Evolutionary conservation across 2,888 invertebrate genomes (phyloP).

Genomic region (Aleiodes alternator): DNA sequence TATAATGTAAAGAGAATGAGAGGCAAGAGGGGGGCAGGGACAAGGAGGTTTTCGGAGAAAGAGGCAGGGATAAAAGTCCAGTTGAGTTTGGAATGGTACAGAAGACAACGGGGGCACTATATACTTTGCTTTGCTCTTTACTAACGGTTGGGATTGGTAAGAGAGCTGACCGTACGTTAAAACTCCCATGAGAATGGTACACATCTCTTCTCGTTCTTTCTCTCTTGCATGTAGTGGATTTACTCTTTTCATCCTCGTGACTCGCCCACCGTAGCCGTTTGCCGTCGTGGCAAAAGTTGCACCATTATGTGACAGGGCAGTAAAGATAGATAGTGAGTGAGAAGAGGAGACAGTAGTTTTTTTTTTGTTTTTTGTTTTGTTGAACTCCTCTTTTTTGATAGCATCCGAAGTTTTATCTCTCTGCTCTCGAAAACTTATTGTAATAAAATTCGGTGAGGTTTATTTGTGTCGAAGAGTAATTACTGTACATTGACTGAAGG

Average conservation of each 20-base stretch:
- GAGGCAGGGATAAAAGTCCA: conserved; percentile 63
- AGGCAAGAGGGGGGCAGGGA: not conserved
- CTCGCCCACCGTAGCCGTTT: conserved; percentile 50
- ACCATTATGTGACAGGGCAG: conserved; percentile 70
- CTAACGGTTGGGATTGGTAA: conserved; percentile 53
- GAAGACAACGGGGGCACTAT: conserved; percentile 4
- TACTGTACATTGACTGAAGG: too few species aligned
- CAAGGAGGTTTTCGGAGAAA: conserved; percentile 51
- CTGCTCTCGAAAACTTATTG: not conserved
- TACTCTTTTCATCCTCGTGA: conserved; percentile 43
- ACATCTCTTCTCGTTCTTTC: conserved; percentile 42
- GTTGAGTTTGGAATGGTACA: conserved; percentile 5
- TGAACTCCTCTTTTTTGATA: conserved; percentile 19
- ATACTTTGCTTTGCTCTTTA: conserved; percentile 44
- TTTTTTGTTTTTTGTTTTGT: conserved; percentile 37
- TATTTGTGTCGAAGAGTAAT: too few species aligned
- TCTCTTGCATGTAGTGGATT: conserved; percentile 42
- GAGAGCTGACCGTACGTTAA: conserved; percentile 72
- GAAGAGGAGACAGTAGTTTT: conserved; percentile 41
- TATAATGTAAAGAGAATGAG: not conserved
- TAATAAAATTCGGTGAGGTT: too few species aligned
- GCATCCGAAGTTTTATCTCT: conserved; percentile 18
- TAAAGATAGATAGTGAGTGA: conserved; percentile 56
- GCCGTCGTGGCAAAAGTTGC: conserved; percentile 68
- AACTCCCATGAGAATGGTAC: conserved; percentile 65